These are phyloP conservation scores for Ctenoplectra terminalis DNA, from an alignment of 1,140 invertebrate genomes.

Conservation along the genomic window DNA sequence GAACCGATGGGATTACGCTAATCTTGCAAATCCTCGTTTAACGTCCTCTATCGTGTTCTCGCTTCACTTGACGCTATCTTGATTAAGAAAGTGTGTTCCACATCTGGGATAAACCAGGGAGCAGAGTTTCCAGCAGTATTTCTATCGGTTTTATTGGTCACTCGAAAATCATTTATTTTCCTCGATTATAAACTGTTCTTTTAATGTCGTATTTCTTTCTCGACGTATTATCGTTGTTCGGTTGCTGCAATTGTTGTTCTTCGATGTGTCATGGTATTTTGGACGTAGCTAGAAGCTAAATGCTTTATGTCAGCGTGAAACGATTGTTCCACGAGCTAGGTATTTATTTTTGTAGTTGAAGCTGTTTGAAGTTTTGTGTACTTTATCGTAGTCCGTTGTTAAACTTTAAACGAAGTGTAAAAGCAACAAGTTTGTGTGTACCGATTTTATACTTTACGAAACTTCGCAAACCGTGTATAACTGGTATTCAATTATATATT, in stretches of 20 bases:
- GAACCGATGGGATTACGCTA: conserved; percentile 27
- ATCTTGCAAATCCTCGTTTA: conserved; percentile 22
- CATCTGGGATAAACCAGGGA: too few species aligned
- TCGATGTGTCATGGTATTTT: background rate
- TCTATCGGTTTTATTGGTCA: background rate
- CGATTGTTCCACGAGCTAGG: background rate
- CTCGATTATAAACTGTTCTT: too few species aligned
- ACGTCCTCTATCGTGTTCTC: background rate
- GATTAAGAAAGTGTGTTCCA: background rate
- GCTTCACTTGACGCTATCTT: background rate
- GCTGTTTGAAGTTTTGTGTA: background rate
- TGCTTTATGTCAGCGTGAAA: background rate
- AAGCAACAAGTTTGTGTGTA: conserved; percentile 15
- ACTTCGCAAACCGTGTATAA: background rate
- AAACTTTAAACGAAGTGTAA: background rate
- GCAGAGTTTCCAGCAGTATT: background rate
- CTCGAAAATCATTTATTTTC: background rate
- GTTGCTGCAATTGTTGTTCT: background rate
- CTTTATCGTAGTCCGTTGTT: background rate
- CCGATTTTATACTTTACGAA: background rate
- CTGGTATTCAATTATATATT: background rate
- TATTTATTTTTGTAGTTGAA: background rate
- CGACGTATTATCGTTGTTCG: too few species aligned
- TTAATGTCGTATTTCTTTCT: background rate
- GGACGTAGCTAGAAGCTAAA: background rate